A percentile compares a stretch with the other conserved stretches of the same genome.
Evolutionary conservation across 2,888 invertebrate species (phyloP).

Genomic region (Diploptera punctata): DNA sequence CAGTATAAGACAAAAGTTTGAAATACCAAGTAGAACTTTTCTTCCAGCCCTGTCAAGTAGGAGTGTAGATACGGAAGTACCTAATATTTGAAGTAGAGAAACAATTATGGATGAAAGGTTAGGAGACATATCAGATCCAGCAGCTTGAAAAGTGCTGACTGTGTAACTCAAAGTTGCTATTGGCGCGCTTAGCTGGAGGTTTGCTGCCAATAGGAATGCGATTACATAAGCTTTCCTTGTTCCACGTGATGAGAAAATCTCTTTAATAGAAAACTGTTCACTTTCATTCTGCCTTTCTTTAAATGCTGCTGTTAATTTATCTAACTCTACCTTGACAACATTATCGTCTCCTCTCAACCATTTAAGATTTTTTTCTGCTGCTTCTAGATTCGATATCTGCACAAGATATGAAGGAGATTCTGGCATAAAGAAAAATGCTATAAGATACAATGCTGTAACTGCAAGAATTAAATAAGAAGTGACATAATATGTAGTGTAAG

Average conservation of each 20-base stretch:
- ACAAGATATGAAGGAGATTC: constrained; percentile 66
- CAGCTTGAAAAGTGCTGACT: constrained; percentile 50
- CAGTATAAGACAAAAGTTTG: constrained; percentile 51
- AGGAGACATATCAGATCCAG: constrained; percentile 48
- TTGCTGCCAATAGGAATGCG: constrained; percentile 52
- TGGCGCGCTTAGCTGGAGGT: constrained; percentile 58
- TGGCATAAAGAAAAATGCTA: constrained; percentile 61
- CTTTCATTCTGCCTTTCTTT: constrained; percentile 45
- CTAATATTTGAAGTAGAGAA: constrained; percentile 53
- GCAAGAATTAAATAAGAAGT: constrained; percentile 60
- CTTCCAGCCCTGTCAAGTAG: constrained; percentile 57
- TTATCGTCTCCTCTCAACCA: constrained; percentile 49
- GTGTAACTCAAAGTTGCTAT: constrained; percentile 54
- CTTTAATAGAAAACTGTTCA: constrained; percentile 44
- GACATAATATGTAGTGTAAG: constrained; percentile 56
- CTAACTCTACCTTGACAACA: constrained; percentile 49
- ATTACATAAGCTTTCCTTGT: constrained; percentile 53
- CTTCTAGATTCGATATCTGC: constrained; percentile 55
- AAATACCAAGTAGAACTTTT: constrained; percentile 55
- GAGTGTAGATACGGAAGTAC: constrained; percentile 47
- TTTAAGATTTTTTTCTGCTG: constrained; percentile 53
- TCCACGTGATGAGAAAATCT: constrained; percentile 53
- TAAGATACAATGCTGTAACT: constrained; percentile 57
- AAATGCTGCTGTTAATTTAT: constrained; percentile 46
- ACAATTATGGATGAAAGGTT: constrained; percentile 54